Evolutionary conservation across 2,113 vertebrate genomes (phyloP).

Genomic region (Tenrec ecaudatus): DNA sequence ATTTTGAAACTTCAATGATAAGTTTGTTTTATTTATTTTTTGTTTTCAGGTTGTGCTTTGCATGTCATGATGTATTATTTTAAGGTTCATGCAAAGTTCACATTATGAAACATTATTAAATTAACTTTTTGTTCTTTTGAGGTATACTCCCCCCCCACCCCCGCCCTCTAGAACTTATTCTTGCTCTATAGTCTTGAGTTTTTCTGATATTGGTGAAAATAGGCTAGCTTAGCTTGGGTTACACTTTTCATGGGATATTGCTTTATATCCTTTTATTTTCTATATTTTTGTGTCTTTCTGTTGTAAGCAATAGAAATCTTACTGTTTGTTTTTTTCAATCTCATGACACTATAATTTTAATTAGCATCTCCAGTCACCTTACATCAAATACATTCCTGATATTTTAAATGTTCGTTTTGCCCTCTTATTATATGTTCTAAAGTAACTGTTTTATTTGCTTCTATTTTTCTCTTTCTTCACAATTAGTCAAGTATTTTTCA

Average conservation of each 20-base stretch:
- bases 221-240: background rate
- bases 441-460: background rate
- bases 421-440: too few relatives aligned
- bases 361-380: too few relatives aligned
- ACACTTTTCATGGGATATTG: background rate
- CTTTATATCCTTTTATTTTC: constrained; percentile 3
- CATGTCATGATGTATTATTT: constrained; percentile 47
- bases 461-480: background rate
- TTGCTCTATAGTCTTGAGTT: constrained; percentile 4
- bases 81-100: constrained; percentile 21
- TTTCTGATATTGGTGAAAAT: background rate
- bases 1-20: constrained; percentile 50
- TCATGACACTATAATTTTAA: too few relatives aligned
- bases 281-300: background rate
- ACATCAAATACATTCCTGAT: too few relatives aligned
- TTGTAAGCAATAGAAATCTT: background rate
- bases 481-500: background rate
- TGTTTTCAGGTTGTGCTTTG: background rate
- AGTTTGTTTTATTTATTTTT: constrained; percentile 48
- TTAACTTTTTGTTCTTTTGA: constrained; percentile 27
- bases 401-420: too few relatives aligned
- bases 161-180: constrained; percentile 45
- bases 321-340: too few relatives aligned
- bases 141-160: background rate
- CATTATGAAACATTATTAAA: constrained; percentile 53